These are phyloP conservation scores for Nezara viridula DNA, from an alignment of 2,888 invertebrate genomes.

Conservation along the genomic window DNA sequence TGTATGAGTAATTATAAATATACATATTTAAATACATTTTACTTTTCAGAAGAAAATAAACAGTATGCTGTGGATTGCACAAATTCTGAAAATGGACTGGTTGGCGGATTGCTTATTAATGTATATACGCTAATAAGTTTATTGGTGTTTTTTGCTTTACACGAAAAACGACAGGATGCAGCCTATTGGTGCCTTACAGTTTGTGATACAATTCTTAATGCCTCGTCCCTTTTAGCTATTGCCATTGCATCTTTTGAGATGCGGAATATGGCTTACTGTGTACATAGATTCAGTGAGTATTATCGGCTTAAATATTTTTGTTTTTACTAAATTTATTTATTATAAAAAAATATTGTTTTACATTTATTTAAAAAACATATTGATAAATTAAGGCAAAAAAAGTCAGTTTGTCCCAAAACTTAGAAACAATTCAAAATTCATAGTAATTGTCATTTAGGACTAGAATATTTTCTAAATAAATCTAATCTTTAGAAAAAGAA, in stretches of 20 bases:
- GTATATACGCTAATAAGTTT: conserved; percentile 89
- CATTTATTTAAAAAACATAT: no score
- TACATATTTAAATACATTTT: background rate
- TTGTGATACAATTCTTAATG: conserved; percentile 50
- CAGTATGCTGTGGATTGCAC: conserved; percentile 77
- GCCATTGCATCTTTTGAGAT: conserved; percentile 45
- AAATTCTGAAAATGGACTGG: conserved; percentile 71
- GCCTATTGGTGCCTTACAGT: conserved; percentile 49
- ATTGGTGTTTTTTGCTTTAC: conserved; percentile 90
- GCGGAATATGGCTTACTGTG: conserved; percentile 53
- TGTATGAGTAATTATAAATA: background rate
- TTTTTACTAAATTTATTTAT: background rate
- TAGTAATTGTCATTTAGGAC: no score
- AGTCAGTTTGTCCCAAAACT: no score
- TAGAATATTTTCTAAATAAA: no score
- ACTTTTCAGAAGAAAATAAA: conserved; percentile 63
- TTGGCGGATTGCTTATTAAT: conserved; percentile 79
- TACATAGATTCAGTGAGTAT: conserved; percentile 56
- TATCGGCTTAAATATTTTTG: background rate
- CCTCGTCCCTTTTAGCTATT: conserved; percentile 50
- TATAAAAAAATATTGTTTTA: no score
- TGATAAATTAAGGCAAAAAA: no score
- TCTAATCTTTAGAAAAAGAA: no score
- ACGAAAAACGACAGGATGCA: background rate
- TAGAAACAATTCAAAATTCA: no score